These are phyloP conservation scores for Tragulus kanchil DNA, from an alignment of 2,113 vertebrate species.

Conservation along the genomic window DNA sequence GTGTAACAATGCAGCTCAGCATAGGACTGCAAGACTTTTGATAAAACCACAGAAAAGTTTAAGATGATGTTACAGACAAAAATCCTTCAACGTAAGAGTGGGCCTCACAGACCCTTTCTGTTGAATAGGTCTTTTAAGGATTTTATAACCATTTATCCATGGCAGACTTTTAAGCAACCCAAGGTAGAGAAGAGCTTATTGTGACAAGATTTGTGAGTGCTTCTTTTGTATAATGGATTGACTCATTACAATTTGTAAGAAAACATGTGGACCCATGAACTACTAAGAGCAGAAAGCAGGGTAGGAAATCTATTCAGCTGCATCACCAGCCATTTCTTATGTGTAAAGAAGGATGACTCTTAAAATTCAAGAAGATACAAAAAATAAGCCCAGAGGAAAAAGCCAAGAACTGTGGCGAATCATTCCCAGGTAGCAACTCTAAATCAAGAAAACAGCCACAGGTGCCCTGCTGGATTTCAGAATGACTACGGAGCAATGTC, in stretches of 20 bases:
- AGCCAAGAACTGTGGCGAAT: neutral
- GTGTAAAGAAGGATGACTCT: neutral
- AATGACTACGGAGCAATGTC: neutral
- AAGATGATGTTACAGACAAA: neutral
- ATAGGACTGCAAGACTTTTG: neutral
- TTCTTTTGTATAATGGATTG: neutral
- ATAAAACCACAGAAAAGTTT: neutral
- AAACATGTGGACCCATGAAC: neutral
- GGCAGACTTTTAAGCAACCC: neutral
- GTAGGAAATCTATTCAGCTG: neutral
- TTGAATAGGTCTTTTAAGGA: neutral
- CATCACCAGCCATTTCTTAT: neutral
- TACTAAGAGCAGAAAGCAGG: neutral
- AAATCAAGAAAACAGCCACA: neutral
- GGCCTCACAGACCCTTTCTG: neutral
- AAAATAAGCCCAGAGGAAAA: neutral
- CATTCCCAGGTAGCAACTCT: neutral
- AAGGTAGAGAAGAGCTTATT: neutral
- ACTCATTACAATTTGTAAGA: neutral
- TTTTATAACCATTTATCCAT: neutral
- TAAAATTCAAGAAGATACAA: slow-evolving; percentile 5
- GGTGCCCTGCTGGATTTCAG: neutral
- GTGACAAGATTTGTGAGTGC: neutral
- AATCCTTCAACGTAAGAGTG: neutral
- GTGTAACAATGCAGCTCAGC: neutral